Evolutionary conservation across 2,888 invertebrate genomes (phyloP).

Genomic region (Troilus luridus): DNA sequence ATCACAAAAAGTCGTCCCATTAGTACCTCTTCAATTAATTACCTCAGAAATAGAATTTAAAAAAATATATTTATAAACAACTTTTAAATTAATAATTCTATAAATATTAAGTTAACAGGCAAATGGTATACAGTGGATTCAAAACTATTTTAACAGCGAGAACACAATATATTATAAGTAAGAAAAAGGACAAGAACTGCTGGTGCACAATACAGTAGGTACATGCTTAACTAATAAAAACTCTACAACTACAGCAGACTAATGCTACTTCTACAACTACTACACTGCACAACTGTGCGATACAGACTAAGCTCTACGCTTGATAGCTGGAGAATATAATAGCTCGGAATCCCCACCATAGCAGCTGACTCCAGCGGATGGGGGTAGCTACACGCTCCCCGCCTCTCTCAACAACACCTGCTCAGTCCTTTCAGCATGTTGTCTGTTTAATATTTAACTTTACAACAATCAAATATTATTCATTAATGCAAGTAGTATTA

Average conservation of each 20-base stretch:
- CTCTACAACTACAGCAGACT: neutral
- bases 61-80: too few relatives aligned
- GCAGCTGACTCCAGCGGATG: neutral
- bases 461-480: neutral
- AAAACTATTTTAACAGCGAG: neutral
- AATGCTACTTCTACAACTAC: neutral
- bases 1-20: too few relatives aligned
- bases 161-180: conserved; percentile 8
- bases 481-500: neutral
- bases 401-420: neutral
- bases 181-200: neutral
- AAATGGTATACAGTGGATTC: neutral
- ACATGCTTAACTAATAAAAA: neutral
- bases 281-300: neutral
- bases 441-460: neutral
- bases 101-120: too few relatives aligned
- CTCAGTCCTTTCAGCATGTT: neutral
- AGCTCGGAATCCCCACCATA: neutral
- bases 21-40: too few relatives aligned
- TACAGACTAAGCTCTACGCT: neutral
- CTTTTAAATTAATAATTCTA: too few relatives aligned
- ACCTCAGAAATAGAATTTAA: too few relatives aligned
- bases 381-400: neutral
- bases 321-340: neutral
- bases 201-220: neutral